Evolutionary conservation across 2,888 invertebrate species (phyloP).

Genomic region (Eubasilissa splendida): DNA sequence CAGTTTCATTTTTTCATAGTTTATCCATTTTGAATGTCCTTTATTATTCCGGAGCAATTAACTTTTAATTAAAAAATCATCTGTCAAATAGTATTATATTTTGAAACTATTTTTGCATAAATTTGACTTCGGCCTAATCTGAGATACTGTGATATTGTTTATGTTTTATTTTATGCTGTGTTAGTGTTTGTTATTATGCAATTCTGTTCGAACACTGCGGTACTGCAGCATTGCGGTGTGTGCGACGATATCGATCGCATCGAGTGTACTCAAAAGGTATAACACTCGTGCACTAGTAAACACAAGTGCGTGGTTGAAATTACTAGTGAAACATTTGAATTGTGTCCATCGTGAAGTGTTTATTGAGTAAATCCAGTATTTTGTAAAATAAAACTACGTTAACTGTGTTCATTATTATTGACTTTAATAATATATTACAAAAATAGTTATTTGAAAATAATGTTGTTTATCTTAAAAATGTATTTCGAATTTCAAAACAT

Average conservation of each 20-base stretch:
- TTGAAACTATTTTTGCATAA: background rate
- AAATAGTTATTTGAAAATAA: too few relatives aligned
- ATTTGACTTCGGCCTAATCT: conserved; percentile 7
- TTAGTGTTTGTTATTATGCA: conserved; percentile 31
- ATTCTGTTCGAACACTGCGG: conserved; percentile 19
- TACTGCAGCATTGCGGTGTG: conserved; percentile 35
- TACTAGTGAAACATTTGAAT: too few relatives aligned
- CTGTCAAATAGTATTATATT: conserved; percentile 3
- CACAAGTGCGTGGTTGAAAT: conserved; percentile 15
- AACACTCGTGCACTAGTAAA: conserved; percentile 15
- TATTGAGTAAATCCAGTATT: too few relatives aligned
- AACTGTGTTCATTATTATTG: too few relatives aligned
- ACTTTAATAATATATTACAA: too few relatives aligned
- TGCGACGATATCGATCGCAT: conserved; percentile 41
- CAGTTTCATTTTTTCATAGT: background rate
- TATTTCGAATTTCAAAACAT: too few relatives aligned
- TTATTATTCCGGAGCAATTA: background rate
- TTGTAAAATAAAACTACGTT: too few relatives aligned
- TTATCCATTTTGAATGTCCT: background rate
- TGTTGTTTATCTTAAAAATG: too few relatives aligned
- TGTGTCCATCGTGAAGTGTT: too few relatives aligned
- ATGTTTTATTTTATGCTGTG: background rate
- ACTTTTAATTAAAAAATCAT: background rate
- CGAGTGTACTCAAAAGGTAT: conserved; percentile 6
- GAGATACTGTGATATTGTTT: background rate